A percentile compares a stretch with the other conserved stretches of the same genome.
phyloP scores from a whole-genome alignment of 1,140 invertebrate genomes.

The Macrotrachela quadricornifera region DNA sequence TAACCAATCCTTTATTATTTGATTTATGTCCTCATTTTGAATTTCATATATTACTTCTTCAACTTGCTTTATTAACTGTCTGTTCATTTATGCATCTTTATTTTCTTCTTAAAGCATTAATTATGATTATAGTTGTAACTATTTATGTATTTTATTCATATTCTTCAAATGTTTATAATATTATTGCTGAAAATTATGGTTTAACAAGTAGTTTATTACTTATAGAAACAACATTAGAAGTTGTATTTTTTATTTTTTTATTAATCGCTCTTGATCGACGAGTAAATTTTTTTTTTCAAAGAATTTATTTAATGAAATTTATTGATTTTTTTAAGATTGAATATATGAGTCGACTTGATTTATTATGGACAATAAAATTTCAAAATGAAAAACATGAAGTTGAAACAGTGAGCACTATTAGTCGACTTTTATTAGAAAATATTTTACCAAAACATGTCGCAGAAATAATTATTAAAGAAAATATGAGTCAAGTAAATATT shows the following conservation, averaged over 20 bases:
- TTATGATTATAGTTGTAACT: background rate
- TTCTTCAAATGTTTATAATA: too few relatives aligned
- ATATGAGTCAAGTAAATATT: constrained; percentile 23
- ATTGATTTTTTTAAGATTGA: constrained; percentile 39
- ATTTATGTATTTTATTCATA: constrained; percentile 1
- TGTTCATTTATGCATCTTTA: background rate
- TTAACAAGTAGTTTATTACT: too few relatives aligned
- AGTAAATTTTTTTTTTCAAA: background rate
- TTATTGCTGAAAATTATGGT: too few relatives aligned
- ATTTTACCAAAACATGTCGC: constrained; percentile 74
- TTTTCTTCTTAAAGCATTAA: background rate
- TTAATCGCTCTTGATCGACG: background rate
- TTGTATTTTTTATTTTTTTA: constrained; percentile 5
- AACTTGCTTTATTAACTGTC: background rate
- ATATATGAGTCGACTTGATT: constrained; percentile 62
- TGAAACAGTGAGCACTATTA: constrained; percentile 19
- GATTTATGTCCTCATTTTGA: background rate
- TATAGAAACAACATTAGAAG: background rate
- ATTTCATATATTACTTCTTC: background rate
- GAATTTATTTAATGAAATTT: background rate
- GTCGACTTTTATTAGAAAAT: constrained; percentile 47
- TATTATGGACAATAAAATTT: constrained; percentile 61
- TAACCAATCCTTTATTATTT: background rate
- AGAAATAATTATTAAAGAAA: constrained; percentile 57
- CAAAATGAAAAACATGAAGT: constrained; percentile 43